Base-by-base conservation (phyloP, 2,888 invertebrate species). In the Dolomedes plantarius region DNA sequence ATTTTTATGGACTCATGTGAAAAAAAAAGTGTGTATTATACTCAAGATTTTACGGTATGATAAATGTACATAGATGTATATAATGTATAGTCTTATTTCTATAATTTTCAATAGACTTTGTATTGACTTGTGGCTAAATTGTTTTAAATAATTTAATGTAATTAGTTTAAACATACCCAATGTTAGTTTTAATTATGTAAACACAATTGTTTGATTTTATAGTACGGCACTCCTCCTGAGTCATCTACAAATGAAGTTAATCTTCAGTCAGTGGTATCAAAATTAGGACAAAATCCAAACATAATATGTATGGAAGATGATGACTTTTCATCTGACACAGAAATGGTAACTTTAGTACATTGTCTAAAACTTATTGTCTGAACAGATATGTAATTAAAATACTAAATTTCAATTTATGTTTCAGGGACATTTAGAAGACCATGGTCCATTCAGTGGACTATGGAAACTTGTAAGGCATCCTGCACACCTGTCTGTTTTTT, bases 261-360 rank as follows among this genome's bases (percentile, higher is more conserved):
- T 65, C 68, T 76, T 11, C 83, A 71, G 9, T 73, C 82, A 16
- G 65, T 71, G 1, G 46, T 77, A 67, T 36, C 83, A 23, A 86
- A 78, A 77, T 56, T 89, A 76, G 87, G 88, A 75, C 83, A 89
- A 91, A 92, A 93, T 92, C 92, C n/a, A 91, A 92, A 89, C 67
- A 97, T 98, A 85, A 96, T 98, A 90, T 97, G 97, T 19, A 97
- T 98, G 96, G 98, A 98, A 91, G 98, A 98, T 90, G 98, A 98
- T 90, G 97, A 97, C 90, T 95, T 96, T 88, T 89, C 89, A 56
- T 96, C 96, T 0, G 96, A 96, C 90, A 95, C 95, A 90, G 96
- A 96, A 92, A 94, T 95, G 91, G 94, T 94, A 91, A 93, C 94
- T 89, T 91, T 88, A 78, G 13, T 11, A 36, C 19, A 39, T 56